phyloP scores from a whole-genome alignment of 1,140 invertebrate genomes.

The Drosophila virilis region DNA sequence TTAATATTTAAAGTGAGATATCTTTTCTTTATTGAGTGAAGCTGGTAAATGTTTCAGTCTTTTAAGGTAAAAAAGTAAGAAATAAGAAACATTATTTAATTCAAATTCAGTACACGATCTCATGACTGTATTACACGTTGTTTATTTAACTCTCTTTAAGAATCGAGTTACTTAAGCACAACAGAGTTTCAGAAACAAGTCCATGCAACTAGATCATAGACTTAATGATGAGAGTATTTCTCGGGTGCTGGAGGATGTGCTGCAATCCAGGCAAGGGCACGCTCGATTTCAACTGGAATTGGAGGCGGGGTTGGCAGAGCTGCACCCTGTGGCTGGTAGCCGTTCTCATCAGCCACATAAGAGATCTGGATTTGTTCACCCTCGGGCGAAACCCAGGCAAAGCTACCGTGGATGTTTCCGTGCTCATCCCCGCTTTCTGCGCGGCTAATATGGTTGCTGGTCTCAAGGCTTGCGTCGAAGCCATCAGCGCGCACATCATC shows the following conservation, averaged over 20 bases:
- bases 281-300: constrained; percentile 58
- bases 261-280: constrained; percentile 84
- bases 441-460: not conserved
- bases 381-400: constrained; percentile 28
- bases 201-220: not conserved
- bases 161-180: constrained; percentile 3
- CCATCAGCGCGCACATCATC: constrained; percentile 13
- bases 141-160: constrained; percentile 22
- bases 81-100: too few relatives aligned
- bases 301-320: constrained; percentile 80
- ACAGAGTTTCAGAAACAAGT: constrained; percentile 1
- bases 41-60: too few relatives aligned
- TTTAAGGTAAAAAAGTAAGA: too few relatives aligned
- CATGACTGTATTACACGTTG: too few relatives aligned
- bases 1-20: too few relatives aligned
- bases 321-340: constrained; percentile 84
- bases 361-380: not conserved
- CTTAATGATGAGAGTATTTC: constrained; percentile 10
- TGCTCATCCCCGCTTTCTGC: constrained; percentile 7
- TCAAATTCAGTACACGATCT: too few relatives aligned
- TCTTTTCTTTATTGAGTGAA: too few relatives aligned
- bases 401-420: constrained; percentile 8
- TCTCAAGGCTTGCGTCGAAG: not conserved
- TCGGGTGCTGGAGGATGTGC: constrained; percentile 63
- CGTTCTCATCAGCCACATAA: constrained; percentile 31